Percentiles rank a stretch among this genome's conserved stretches.
These are phyloP conservation scores for Hyles euphorbiae DNA, from an alignment of 1,140 invertebrate species.

Conservation along the genomic window DNA sequence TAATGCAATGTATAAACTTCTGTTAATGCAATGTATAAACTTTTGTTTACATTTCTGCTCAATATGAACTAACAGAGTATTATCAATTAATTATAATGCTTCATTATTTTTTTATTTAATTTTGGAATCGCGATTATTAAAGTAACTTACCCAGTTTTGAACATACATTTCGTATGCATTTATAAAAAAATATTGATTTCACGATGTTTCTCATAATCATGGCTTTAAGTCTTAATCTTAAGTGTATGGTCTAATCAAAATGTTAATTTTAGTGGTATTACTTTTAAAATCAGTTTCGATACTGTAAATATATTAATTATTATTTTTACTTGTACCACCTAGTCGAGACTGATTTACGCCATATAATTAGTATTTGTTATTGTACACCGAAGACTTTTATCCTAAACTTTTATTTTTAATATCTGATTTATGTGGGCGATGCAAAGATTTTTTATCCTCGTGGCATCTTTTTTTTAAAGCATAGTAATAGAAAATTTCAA, in stretches of 20 bases:
- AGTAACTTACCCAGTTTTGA: too few species aligned
- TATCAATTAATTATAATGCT: too few species aligned
- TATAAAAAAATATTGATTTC: not conserved
- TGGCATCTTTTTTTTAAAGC: too few species aligned
- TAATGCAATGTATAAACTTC: not conserved
- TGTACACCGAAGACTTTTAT: conserved; percentile 3
- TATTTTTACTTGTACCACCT: conserved; percentile 31
- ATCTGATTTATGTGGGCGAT: not conserved
- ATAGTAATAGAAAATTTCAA: not conserved
- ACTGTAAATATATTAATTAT: conserved; percentile 39
- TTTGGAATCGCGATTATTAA: too few species aligned
- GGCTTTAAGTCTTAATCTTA: conserved; percentile 26
- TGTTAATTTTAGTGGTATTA: conserved; percentile 18
- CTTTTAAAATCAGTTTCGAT: conserved; percentile 44
- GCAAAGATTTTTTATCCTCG: too few species aligned
- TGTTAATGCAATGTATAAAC: conserved; percentile 4
- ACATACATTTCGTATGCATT: not conserved
- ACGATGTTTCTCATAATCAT: conserved; percentile 5
- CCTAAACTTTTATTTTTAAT: not conserved
- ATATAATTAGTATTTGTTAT: conserved; percentile 37
- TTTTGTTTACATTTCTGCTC: conserved; percentile 4
- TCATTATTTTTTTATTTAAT: too few species aligned
- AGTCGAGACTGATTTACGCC: conserved; percentile 56
- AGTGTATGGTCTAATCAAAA: conserved; percentile 14
- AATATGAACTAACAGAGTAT: not conserved